Base-by-base conservation (phyloP, 2,888 invertebrate species). In the Laothoe populi region DNA sequence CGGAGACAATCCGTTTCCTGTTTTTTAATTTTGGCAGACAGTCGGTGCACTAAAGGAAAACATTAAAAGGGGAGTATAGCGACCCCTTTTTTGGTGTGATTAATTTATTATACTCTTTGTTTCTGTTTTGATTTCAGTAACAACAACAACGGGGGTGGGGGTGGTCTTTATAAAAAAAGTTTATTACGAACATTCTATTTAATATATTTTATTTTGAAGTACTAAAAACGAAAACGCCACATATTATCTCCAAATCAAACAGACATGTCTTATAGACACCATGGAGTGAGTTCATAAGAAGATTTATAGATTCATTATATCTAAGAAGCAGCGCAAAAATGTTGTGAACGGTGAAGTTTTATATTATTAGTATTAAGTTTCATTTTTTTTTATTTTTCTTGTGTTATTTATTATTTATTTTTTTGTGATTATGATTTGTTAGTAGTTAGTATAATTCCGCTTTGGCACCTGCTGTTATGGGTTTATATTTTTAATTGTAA, bases 101-200 rank as follows among this genome's bases (percentile, higher is more conserved):
- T 91, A 91, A 92, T 92, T 91, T 91, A 91, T 92, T 88, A 90
- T 85, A 84, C 85, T 85, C 88, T 88, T 88, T 90, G 89, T 91
- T 89, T 88, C 84, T 85, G 82, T 89, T 90, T 88, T 88, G 90
- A 89, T 88, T 90, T 85, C 72, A 75, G 78, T 75, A 77, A 79
- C 67, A 72, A 74, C 70, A 78, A 78, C 75, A 77, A 77, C 77
- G 72, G 69, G 64, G 64, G 66, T 65, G 72, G 69, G 64, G 64
- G 66, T 65, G 26, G 61, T 63, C 63, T 59, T 59, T 64, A 58
- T 58, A 24, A 13, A 42, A 61, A 26, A 31, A 42, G 40, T 42
- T n/a, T 10, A 48, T 19, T 40, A 59, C 13, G 19, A 16, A 48
- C 13, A 40, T 44, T 19, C 44, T 11, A 35, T 35, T 2, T 19